Conservation (phyloP, 2,888 invertebrate genomes). For the Trachelus stipa region DNA sequence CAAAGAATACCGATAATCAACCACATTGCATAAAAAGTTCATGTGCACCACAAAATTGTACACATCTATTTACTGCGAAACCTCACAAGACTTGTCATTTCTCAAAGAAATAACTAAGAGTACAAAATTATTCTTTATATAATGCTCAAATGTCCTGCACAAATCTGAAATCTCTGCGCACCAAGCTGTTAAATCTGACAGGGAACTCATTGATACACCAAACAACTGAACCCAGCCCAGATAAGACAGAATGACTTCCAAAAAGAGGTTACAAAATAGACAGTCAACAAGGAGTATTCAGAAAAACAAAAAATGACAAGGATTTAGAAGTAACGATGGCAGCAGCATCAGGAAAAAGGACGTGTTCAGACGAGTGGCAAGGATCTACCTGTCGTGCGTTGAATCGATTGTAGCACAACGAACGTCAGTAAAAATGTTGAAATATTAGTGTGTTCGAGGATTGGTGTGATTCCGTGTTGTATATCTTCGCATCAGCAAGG, state of each 20-base stretch:
- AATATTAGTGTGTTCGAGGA: not conserved
- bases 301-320: not conserved
- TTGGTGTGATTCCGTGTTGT: not conserved
- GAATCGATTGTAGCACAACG: conserved; percentile 15
- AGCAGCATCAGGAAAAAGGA: not conserved
- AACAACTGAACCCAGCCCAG: not conserved
- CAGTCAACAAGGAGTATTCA: not conserved
- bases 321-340: not conserved
- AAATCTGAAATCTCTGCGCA: not conserved
- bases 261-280: not conserved
- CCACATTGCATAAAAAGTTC: not conserved
- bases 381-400: conserved; percentile 26
- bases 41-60: not conserved
- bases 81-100: not conserved
- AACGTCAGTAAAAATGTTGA: not conserved
- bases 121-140: not conserved
- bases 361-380: not conserved
- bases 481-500: not conserved
- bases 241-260: not conserved
- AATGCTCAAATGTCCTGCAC: not conserved
- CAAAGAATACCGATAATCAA: not conserved
- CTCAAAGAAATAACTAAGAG: not conserved
- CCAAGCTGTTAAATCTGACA: not conserved
- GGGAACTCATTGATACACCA: not conserved
- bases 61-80: not conserved